Percentiles rank a stretch among this genome's conserved stretches.
phyloP scores from a whole-genome alignment of 2,113 vertebrate genomes.

The Brevimyrus niger region DNA sequence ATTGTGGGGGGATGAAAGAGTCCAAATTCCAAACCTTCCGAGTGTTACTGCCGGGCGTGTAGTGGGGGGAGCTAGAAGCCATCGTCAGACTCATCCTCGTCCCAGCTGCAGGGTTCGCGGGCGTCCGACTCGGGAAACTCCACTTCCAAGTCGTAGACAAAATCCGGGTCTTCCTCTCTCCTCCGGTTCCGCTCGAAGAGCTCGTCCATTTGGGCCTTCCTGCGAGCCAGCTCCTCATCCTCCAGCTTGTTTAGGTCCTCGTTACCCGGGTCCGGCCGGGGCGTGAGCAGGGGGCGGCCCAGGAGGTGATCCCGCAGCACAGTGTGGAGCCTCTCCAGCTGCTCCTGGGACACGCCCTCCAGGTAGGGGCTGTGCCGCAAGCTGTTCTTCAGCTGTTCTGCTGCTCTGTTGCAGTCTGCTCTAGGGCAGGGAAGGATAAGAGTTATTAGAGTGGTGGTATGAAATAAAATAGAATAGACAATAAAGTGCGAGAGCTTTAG shows the following conservation, averaged over 20 bases:
- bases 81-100: conserved; percentile 66
- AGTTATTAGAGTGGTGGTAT: not conserved
- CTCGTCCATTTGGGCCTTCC: conserved; percentile 84
- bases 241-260: conserved; percentile 93
- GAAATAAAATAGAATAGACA: not conserved
- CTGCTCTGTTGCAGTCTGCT: conserved; percentile 74
- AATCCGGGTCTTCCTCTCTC: conserved; percentile 74
- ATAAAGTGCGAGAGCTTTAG: not conserved
- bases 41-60: not conserved
- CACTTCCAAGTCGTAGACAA: conserved; percentile 81
- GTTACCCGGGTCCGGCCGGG: conserved; percentile 66
- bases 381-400: conserved; percentile 81
- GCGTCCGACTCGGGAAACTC: conserved; percentile 67
- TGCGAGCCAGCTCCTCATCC: conserved; percentile 72
- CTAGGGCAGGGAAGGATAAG: not conserved
- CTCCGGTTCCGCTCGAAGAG: conserved; percentile 82
- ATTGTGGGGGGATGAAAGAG: not conserved
- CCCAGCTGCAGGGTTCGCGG: conserved; percentile 81
- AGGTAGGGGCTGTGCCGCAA: conserved; percentile 75
- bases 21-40: not conserved
- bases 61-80: conserved; percentile 60
- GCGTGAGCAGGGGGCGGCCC: conserved; percentile 65
- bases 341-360: conserved; percentile 63
- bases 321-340: conserved; percentile 72
- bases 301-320: conserved; percentile 69